phyloP scores from a whole-genome alignment of 2,113 vertebrate genomes.

The Connochaetes taurinus region DNA sequence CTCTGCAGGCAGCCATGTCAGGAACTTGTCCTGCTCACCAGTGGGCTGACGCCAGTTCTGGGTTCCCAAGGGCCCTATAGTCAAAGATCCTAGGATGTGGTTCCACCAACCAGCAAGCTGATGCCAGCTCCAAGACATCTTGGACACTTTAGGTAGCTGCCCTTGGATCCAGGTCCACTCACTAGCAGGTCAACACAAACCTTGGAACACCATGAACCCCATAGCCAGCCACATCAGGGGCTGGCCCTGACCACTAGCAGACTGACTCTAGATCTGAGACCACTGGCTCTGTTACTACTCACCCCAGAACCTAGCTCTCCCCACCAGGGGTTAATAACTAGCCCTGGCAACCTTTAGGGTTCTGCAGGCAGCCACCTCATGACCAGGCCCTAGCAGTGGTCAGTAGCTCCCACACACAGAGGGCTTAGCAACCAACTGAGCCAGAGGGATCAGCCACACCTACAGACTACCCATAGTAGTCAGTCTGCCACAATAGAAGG shows the following conservation, averaged over 20 bases:
- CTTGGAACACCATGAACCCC: not conserved
- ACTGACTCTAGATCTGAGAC: not conserved
- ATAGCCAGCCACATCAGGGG: not conserved
- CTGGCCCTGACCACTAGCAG: not conserved
- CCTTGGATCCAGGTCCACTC: not conserved
- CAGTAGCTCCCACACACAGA: not conserved
- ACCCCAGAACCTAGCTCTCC: not conserved
- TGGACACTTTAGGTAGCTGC: not conserved
- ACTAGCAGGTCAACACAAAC: not conserved
- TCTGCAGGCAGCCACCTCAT: not conserved
- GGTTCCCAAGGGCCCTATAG: not conserved
- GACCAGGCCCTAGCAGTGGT: not conserved
- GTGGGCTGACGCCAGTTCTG: not conserved
- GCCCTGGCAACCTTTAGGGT: not conserved
- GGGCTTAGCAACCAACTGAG: not conserved
- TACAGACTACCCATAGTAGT: not conserved
- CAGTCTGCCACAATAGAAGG: not conserved
- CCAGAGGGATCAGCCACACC: not conserved
- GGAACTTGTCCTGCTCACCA: not conserved
- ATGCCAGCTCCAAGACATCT: not conserved
- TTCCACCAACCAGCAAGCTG: not conserved
- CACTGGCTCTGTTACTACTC: not conserved
- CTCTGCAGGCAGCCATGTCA: not conserved
- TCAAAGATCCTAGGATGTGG: not conserved
- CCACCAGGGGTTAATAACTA: not conserved